Conservation (phyloP, 2,888 invertebrate genomes). For the Nycteola revayana region DNA sequence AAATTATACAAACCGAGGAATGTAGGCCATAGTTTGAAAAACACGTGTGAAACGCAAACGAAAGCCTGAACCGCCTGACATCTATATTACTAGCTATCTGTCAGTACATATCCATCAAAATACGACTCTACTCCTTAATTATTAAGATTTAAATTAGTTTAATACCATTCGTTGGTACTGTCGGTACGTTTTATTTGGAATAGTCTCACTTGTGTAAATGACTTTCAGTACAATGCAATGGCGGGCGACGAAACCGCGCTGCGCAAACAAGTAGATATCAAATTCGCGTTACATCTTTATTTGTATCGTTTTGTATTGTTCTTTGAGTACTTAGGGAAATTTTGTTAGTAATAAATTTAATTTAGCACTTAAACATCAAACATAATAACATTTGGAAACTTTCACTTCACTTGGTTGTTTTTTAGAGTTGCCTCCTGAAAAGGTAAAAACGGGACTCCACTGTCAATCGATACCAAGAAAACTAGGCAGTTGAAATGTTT, state of each 20-base stretch:
- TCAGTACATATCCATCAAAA: slow-evolving; percentile 36
- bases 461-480: too few relatives aligned
- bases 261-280: slow-evolving; percentile 30
- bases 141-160: slow-evolving; percentile 35
- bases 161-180: neutral
- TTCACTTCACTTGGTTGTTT: too few relatives aligned
- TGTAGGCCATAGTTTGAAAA: slow-evolving; percentile 44
- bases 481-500: too few relatives aligned
- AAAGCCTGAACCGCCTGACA: slow-evolving; percentile 42
- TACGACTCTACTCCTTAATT: slow-evolving; percentile 30
- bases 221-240: slow-evolving; percentile 39
- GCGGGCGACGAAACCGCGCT: slow-evolving; percentile 27
- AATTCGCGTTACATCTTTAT: slow-evolving; percentile 34
- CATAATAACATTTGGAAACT: too few relatives aligned
- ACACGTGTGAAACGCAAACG: slow-evolving; percentile 74
- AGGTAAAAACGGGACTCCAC: too few relatives aligned
- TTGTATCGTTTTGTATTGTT: slow-evolving; percentile 26
- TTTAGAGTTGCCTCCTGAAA: too few relatives aligned
- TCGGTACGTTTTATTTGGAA: slow-evolving; percentile 34
- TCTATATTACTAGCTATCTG: slow-evolving; percentile 53
- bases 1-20: slow-evolving; percentile 27
- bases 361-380: too few relatives aligned
- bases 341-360: too few relatives aligned
- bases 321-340: too few relatives aligned
- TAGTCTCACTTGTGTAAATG: slow-evolving; percentile 72